phyloP scores from a whole-genome alignment of 2,888 invertebrate genomes.

The Gerris lacustris region DNA sequence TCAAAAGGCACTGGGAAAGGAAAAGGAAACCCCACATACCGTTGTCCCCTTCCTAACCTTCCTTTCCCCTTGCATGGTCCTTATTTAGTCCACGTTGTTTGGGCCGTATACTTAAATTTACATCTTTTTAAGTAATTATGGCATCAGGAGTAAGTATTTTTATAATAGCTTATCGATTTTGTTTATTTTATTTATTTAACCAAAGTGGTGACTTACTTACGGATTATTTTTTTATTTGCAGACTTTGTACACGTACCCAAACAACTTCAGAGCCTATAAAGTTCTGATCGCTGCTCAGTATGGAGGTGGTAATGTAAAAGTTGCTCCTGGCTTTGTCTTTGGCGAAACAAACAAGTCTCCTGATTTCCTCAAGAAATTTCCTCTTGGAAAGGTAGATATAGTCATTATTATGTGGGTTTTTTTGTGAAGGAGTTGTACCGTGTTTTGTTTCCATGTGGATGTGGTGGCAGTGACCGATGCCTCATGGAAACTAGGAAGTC shows the following conservation, averaged over 20 bases:
- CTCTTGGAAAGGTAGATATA: slow-evolving; percentile 79
- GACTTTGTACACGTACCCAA: slow-evolving; percentile 96
- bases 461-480: background rate
- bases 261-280: slow-evolving; percentile 97
- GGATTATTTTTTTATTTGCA: slow-evolving; percentile 38
- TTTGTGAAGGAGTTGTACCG: too few species aligned
- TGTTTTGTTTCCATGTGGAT: slow-evolving; percentile 8
- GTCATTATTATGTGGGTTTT: background rate
- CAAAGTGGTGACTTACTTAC: background rate
- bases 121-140: slow-evolving; percentile 16
- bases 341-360: slow-evolving; percentile 85
- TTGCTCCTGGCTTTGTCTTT: slow-evolving; percentile 75
- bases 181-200: background rate
- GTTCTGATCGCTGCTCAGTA: slow-evolving; percentile 94
- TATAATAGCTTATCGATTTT: slow-evolving; percentile 6
- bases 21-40: background rate
- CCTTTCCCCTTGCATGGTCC: background rate
- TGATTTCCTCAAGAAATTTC: slow-evolving; percentile 84
- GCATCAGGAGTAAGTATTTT: slow-evolving; percentile 29
- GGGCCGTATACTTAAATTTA: background rate
- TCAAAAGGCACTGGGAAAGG: background rate
- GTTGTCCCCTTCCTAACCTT: background rate
- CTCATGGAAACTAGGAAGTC: too few species aligned
- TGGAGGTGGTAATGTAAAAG: slow-evolving; percentile 75
- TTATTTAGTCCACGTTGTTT: background rate